Base-by-base conservation (phyloP, 2,113 vertebrate genomes). In the Tetrao urogallus region DNA sequence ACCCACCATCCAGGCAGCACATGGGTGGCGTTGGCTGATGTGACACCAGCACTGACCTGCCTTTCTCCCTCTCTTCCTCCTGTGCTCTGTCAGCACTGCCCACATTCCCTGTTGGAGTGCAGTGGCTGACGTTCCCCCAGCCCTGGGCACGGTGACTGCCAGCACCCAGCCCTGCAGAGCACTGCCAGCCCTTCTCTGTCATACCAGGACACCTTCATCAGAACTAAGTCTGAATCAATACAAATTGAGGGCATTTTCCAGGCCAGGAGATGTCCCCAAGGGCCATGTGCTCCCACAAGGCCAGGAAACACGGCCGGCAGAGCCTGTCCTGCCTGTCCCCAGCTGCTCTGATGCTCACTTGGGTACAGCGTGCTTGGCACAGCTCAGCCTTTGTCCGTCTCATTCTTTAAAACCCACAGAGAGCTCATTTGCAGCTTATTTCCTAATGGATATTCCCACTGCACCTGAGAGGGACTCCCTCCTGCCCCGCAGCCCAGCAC, bases 321-420 rank as follows among this genome's bases (percentile, higher is more conserved):
- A 77, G 25, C 57, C 70, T 1, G 0, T 52, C 28, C 27, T 6
- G 2, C 1, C 36, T 0, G 0, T 10, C 32, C 54, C 85, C 61
- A 43, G 70, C 45, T 3, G 34, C 63, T 50, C 25, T 0, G 47
- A 54, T n/a, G 14, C 34, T 82, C 30, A 4, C 14, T 24, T 24
- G 4, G 2, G 52, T 2, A 22, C 48, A 40, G 7, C 4, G 0
- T 15, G 11, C 21, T 52, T 4, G 36, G 25, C 17, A 13, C n/a
- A 38, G 18, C 50, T 30, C 2, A 3, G 43, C 10, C 48, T 17
- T 45, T 30, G 54, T 19, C 85, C 45, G 27, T 2, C 24, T 90
- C 18, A 1, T 8, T 22, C 5, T 1, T 20, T 50, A 25, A 50
- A 32, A 14, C 36, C 28, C 57, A 36, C 70, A 21, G 61, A 5